Evolutionary conservation across 2,113 vertebrate genomes (phyloP).

Genomic region (Hemichromis elongatus): DNA sequence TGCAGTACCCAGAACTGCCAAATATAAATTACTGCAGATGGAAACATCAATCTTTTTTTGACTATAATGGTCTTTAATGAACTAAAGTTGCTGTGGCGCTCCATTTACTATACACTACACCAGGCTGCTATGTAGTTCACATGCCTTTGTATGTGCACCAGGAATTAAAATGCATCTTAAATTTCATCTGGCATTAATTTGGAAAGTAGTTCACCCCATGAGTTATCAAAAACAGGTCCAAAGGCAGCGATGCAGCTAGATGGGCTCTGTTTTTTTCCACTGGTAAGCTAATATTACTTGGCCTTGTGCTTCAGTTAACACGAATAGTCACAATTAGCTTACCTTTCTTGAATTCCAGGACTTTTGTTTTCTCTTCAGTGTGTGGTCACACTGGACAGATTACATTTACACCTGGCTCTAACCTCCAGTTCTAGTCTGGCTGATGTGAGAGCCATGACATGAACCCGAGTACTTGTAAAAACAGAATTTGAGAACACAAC

Average conservation of each 20-base stretch:
- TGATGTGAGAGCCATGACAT: background rate
- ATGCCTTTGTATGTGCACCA: background rate
- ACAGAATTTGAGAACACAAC: background rate
- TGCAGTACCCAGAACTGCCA: background rate
- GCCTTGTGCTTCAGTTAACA: background rate
- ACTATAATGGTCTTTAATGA: background rate
- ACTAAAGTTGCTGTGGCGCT: background rate
- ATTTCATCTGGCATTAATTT: background rate
- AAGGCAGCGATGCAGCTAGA: background rate
- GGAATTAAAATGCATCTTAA: background rate
- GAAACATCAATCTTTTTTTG: background rate
- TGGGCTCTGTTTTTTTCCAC: background rate
- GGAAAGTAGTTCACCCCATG: background rate
- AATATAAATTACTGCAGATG: background rate
- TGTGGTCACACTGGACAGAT: background rate
- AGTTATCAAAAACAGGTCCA: background rate
- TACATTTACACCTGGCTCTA: background rate
- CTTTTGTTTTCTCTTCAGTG: background rate
- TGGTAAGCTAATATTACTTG: background rate
- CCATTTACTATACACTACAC: background rate
- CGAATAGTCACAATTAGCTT: background rate
- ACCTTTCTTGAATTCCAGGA: background rate
- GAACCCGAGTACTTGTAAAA: background rate
- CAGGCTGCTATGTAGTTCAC: background rate
- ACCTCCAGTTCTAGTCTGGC: background rate